Base-by-base conservation (phyloP, 1,140 invertebrate species). In the Prorops nasuta region DNA sequence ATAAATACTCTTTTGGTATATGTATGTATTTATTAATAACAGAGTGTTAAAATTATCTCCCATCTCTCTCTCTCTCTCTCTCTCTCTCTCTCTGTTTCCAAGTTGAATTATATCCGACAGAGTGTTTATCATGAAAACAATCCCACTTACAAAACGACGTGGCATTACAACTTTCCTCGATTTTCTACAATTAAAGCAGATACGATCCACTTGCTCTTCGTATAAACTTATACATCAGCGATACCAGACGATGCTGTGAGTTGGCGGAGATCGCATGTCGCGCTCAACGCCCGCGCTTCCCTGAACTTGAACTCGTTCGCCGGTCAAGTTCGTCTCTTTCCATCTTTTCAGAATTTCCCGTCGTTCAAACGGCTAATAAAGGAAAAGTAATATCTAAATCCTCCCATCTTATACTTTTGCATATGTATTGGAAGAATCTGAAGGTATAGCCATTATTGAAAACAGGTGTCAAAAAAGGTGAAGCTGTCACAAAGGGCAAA, bases 291-390 rank as follows among this genome's bases (percentile, higher is more conserved):
- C 42, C 54, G 46, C 45, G 58, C 40, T 60, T 57, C 55, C 58
- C 18, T 64, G 63, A 70, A 66, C 65, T 68, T 68, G 62, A 67
- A 67, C 53, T 51, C 54, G 36, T 44, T 8, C 18, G 4, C 37
- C 34, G 6, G 41, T 47, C 38, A 15, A 31, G n/a, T 4, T 14
- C 20, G 14, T 22, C 48, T 32, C 15, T 50, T 32, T 14, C 32
- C 39, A 22, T 39, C 34, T n/a, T n/a, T n/a, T n/a, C n/a, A n/a
- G n/a, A n/a, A n/a, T n/a, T n/a, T n/a, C n/a, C n/a, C n/a, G n/a
- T n/a, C n/a, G n/a, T n/a, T n/a, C n/a, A n/a, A n/a, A n/a, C n/a
- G n/a, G n/a, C n/a, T n/a, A n/a, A n/a, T n/a, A n/a, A n/a, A n/a
- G n/a, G n/a, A n/a, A n/a, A n/a, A n/a, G n/a, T n/a, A n/a, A n/a